phyloP scores from a whole-genome alignment of 2,888 invertebrate species.

The Cephus pulcher region DNA sequence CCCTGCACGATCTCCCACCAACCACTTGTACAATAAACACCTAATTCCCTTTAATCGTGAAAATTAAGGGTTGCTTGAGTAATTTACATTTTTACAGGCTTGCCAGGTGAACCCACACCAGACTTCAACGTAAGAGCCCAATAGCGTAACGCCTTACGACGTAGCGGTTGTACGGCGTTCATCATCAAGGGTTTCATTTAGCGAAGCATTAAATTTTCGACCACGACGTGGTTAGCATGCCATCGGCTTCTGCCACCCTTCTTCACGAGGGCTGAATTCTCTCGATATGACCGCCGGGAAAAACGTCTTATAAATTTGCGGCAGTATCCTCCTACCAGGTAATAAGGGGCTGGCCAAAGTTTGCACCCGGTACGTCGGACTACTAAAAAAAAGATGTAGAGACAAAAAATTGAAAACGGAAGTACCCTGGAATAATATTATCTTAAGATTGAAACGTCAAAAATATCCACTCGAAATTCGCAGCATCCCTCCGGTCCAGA shows the following conservation, averaged over 20 bases:
- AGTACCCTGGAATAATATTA: neutral
- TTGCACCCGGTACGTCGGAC: neutral
- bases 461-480: neutral
- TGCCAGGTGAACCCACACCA: neutral
- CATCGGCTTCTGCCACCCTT: neutral
- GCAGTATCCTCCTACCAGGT: neutral
- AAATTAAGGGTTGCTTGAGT: neutral
- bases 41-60: neutral
- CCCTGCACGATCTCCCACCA: neutral
- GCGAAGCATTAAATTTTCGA: slow-evolving; percentile 1
- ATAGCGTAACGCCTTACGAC: neutral
- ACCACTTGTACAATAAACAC: neutral
- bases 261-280: neutral
- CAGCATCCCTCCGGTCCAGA: neutral
- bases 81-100: neutral
- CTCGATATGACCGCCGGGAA: slow-evolving; percentile 1
- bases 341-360: neutral
- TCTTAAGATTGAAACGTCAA: neutral
- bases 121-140: neutral
- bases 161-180: neutral
- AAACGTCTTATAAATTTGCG: slow-evolving; percentile 3
- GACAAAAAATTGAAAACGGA: neutral
- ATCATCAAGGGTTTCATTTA: slow-evolving; percentile 6
- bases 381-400: neutral
- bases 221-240: slow-evolving; percentile 6